Evolutionary conservation across 2,797 vertebrate genomes (phyloP), one percentile per base, ranked within the genome.

Genomic region (Macroramphosus scolopax): DNA sequence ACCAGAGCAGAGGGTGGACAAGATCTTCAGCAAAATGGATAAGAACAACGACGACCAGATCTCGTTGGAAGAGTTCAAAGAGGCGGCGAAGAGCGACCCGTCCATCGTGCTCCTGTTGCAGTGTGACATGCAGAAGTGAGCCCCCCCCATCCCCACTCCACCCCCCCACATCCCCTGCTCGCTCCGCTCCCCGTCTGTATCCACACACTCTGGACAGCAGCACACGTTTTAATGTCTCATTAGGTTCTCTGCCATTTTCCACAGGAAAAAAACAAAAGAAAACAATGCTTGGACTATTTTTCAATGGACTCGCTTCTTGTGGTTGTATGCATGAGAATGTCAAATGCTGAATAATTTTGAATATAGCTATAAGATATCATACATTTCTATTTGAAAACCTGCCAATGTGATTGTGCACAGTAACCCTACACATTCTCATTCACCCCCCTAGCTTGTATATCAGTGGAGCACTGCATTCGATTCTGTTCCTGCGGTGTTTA

Each of bases 261-360:
- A 92, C 87, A 89, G 91, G 88, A 75, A 82, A 72, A 68, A 68
- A 73, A 56, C 72, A n/a, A 40, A 51, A 39, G 9, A 63, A 54
- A 60, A 72, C 69, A 83, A 89, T 92, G 94, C 95, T 94, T 94
- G 96, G 95, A 98, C 95, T 95, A 94, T 92, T 95, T 95, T 94
- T 95, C 91, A 94, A 96, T 92, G 94, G 94, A 98, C 95, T 95
- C 91, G 95, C 95, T 99, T 98, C 94, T 94, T 95, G 96, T 98
- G 95, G 96, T 98, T 90, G 93, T 95, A 94, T 99, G 97, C 97
- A 99, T 99, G 97, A 98, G 94, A 97, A 97, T 97, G 95, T 98
- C 89, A 96, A 95, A 92, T 92, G 96, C 96, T 94, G 92, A 95
- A 93, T 92, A 88, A 94, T 93, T 95, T 94, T 93, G 92, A 95